Conservation (phyloP, 1,140 invertebrate species). For the Lepidotrigona ventralis region DNA sequence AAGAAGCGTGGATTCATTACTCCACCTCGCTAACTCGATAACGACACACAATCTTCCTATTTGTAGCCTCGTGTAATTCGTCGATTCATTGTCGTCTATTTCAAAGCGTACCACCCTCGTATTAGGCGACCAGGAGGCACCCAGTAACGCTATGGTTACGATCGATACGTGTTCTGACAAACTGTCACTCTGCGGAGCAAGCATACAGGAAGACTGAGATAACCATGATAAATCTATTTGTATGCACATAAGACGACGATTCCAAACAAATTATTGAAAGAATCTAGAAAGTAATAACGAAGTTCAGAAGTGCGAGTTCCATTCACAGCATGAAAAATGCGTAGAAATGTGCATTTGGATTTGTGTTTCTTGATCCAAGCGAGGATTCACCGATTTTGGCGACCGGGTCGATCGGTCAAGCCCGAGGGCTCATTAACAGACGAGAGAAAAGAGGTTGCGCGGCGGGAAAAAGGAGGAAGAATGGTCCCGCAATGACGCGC, state of each 20-base stretch:
- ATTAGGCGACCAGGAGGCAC: not conserved
- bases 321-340: no score
- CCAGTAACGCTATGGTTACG: not conserved
- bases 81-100: not conserved
- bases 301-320: no score
- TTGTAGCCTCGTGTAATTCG: not conserved
- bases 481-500: not conserved
- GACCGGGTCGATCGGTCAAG: not conserved
- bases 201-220: no score
- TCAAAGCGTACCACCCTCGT: not conserved
- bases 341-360: no score
- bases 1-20: constrained; percentile 11
- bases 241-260: no score
- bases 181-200: no score
- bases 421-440: constrained; percentile 30
- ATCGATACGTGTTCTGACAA: no score
- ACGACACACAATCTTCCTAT: not conserved
- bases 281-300: no score
- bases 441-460: not conserved
- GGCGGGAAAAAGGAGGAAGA: not conserved
- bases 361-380: no score
- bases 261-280: no score
- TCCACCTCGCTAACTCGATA: constrained; percentile 7
- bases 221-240: no score
- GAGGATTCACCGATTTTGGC: not conserved